Percentiles rank a stretch among this genome's conserved stretches.
Evolutionary conservation across 30 jellyfish, hydroid and myxozoan genomes (phyloP).

Genomic region (Aurelia aurita complex sp. Pacific): DNA sequence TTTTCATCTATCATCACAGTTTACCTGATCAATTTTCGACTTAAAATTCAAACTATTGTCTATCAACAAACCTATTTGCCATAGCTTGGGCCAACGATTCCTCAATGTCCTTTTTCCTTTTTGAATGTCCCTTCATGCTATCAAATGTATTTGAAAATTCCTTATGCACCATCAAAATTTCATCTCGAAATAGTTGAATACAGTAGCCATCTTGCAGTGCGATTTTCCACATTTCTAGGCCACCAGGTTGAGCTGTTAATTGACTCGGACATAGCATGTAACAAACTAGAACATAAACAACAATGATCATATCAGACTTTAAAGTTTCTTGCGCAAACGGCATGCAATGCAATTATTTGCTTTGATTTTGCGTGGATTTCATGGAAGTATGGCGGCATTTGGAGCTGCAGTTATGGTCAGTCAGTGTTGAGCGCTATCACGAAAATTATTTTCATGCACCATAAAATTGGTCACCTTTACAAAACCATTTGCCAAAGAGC

Average conservation of each 20-base stretch:
- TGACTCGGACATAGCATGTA: conserved; percentile 98
- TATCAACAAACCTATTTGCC: conserved; percentile 65
- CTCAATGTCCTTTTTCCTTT: conserved; percentile 85
- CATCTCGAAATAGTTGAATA: conserved; percentile 82
- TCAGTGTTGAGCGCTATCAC: too few relatives aligned
- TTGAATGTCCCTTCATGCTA: conserved; percentile 78
- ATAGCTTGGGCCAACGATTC: conserved; percentile 75
- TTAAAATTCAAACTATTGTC: too few relatives aligned
- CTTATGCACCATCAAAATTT: conserved; percentile 82
- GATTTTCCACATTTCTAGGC: conserved; percentile 81
- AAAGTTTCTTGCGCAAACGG: background rate
- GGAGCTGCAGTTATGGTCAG: too few relatives aligned
- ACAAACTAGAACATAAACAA: conserved; percentile 43
- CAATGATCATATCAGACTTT: background rate
- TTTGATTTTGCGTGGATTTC: too few relatives aligned
- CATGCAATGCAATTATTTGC: background rate
- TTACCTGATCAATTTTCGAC: too few relatives aligned
- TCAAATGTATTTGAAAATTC: conserved; percentile 74
- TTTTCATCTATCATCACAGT: too few relatives aligned
- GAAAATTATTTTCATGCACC: too few relatives aligned
- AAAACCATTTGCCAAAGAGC: too few relatives aligned
- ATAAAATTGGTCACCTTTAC: too few relatives aligned
- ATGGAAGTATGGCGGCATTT: too few relatives aligned
- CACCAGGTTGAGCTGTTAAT: conserved; percentile 86
- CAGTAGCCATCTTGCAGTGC: conserved; percentile 94